These are phyloP conservation scores for Scelioninae gen. 2 DNA, from an alignment of 2,888 invertebrate species.

Conservation along the genomic window DNA sequence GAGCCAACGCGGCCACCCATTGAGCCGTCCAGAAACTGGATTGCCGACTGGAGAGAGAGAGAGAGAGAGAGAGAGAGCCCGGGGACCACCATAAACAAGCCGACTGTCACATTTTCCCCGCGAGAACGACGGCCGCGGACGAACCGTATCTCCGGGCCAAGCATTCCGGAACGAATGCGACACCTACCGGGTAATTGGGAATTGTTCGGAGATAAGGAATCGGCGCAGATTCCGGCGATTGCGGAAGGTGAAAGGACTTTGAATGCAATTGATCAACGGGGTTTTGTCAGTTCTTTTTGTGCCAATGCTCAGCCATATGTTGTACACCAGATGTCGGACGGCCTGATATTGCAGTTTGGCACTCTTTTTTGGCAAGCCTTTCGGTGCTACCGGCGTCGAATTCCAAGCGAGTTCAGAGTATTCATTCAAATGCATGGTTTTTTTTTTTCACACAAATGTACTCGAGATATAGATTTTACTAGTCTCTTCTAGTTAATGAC, in stretches of 20 bases:
- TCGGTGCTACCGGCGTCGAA: slow-evolving; percentile 6
- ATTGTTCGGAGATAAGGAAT: slow-evolving; percentile 47
- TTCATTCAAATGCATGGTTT: no score
- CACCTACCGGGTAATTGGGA: slow-evolving; percentile 57
- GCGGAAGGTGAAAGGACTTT: slow-evolving; percentile 17
- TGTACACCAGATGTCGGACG: slow-evolving; percentile 38
- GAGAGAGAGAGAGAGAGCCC: no score
- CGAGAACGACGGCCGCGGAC: slow-evolving; percentile 22
- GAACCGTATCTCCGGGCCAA: slow-evolving; percentile 46
- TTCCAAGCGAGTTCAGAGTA: slow-evolving; percentile 23
- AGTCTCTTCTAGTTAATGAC: no score
- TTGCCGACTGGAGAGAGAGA: no score
- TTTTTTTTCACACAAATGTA: no score
- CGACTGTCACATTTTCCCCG: slow-evolving; percentile 56
- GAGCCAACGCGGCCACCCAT: slow-evolving; percentile 59
- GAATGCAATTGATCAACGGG: slow-evolving; percentile 25
- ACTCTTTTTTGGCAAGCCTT: slow-evolving; percentile 32
- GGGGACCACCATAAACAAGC: slow-evolving; percentile 61
- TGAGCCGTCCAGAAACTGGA: slow-evolving; percentile 62
- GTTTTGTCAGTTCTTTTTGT: slow-evolving; percentile 39
- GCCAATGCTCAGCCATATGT: slow-evolving; percentile 35
- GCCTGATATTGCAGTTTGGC: slow-evolving; percentile 25
- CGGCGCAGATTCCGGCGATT: slow-evolving; percentile 40
- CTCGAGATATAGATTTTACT: no score
- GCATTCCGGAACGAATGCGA: slow-evolving; percentile 50